These are phyloP conservation scores for Therioaphis trifolii DNA, from an alignment of 2,888 invertebrate species.

Conservation along the genomic window DNA sequence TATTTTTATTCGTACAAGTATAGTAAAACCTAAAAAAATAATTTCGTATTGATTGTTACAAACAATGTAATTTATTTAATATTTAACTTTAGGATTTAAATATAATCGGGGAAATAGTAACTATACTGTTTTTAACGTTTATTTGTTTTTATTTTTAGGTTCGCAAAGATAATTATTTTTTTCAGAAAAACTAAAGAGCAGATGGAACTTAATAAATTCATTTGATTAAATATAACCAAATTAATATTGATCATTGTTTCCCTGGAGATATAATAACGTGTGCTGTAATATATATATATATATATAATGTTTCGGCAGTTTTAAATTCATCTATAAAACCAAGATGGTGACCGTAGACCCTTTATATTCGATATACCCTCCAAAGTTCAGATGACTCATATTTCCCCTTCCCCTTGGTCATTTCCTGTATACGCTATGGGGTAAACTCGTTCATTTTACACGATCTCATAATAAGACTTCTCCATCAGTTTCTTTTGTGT, in stretches of 20 bases:
- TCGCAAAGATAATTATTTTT: neutral
- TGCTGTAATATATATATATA: conserved; percentile 19
- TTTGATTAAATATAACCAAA: conserved; percentile 16
- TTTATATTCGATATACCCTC: conserved; percentile 48
- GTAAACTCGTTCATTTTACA: conserved; percentile 14
- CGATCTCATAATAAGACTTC: conserved; percentile 35
- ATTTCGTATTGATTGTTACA: neutral
- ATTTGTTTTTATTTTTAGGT: neutral
- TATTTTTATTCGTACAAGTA: neutral
- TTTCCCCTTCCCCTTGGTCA: neutral
- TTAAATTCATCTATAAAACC: conserved; percentile 51
- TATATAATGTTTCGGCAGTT: conserved; percentile 32
- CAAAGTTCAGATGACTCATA: conserved; percentile 60
- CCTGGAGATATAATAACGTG: neutral
- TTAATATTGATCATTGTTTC: conserved; percentile 23
- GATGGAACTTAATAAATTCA: neutral
- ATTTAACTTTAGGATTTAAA: too few species aligned
- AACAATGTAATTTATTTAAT: neutral
- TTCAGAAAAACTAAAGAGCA: neutral
- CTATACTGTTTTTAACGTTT: too few species aligned
- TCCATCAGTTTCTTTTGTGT: conserved; percentile 42
- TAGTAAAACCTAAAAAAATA: neutral
- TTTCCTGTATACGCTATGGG: conserved; percentile 21
- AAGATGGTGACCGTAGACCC: conserved; percentile 36
- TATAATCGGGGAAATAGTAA: too few species aligned